Percentiles rank a stretch among this genome's conserved stretches.
Conservation (phyloP, 1,140 invertebrate species). For the Cherax quadricarinatus region DNA sequence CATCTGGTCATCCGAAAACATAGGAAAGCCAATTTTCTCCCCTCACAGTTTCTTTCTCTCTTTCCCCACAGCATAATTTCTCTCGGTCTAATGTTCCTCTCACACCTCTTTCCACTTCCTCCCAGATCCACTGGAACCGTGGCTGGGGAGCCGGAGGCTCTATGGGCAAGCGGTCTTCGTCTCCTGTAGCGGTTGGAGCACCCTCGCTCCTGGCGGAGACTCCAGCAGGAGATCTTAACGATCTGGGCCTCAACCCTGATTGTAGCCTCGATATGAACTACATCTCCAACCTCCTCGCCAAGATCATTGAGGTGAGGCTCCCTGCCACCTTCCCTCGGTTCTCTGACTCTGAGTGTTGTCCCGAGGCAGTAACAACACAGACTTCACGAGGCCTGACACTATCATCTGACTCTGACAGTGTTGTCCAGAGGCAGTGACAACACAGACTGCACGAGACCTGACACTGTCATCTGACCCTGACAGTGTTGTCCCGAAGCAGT, state of each 20-base stretch:
- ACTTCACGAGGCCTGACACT: too few species aligned
- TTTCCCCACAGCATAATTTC: not conserved
- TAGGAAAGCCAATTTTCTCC: too few species aligned
- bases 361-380: too few species aligned
- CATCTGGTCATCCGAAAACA: too few species aligned
- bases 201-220: not conserved
- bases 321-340: too few species aligned
- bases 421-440: too few species aligned
- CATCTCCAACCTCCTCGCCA: slow-evolving; percentile 11
- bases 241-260: not conserved
- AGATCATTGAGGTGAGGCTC: slow-evolving; percentile 33
- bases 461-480: too few species aligned
- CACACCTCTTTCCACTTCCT: not conserved
- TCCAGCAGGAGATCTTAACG: not conserved
- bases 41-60: too few species aligned
- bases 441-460: too few species aligned
- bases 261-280: slow-evolving; percentile 14
- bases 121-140: slow-evolving; percentile 63
- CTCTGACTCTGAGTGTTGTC: too few species aligned
- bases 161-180: slow-evolving; percentile 59
- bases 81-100: not conserved
- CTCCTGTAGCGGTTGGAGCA: not conserved
- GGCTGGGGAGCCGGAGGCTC: slow-evolving; percentile 69
- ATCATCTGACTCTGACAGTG: too few species aligned
- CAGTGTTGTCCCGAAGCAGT: too few species aligned